phyloP scores from a whole-genome alignment of 1,140 invertebrate species.

The Colletes latitarsis region DNA sequence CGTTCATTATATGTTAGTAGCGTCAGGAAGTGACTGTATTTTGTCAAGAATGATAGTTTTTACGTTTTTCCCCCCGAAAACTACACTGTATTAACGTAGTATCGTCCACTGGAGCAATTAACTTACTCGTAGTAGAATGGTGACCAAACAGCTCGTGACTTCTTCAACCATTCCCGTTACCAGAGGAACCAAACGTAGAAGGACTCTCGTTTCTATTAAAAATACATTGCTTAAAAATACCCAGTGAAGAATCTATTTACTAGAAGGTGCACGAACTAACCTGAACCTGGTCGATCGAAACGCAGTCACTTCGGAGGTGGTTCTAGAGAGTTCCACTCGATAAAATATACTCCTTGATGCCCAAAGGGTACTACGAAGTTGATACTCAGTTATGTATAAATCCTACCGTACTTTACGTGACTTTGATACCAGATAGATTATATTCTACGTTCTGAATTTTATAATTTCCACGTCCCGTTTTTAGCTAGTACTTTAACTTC shows the following conservation, averaged over 20 bases:
- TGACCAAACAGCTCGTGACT: neutral
- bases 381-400: neutral
- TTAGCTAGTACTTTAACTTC: too few species aligned
- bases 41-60: too few species aligned
- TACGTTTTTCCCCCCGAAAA: too few species aligned
- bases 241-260: neutral
- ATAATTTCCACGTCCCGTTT: too few species aligned
- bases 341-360: neutral
- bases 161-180: conserved; percentile 11
- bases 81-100: too few species aligned
- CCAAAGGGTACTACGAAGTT: neutral
- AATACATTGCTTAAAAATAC: neutral
- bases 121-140: too few species aligned
- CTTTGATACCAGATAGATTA: neutral
- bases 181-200: conserved; percentile 1
- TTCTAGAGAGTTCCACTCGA: neutral
- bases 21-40: too few species aligned
- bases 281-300: neutral
- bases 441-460: too few species aligned
- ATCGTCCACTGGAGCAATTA: too few species aligned
- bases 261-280: neutral
- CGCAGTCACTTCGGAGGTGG: neutral
- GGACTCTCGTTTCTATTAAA: neutral
- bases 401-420: neutral
- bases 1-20: too few species aligned